Base-by-base conservation (phyloP, 2,888 invertebrate species). In the Melanotus villosus region DNA sequence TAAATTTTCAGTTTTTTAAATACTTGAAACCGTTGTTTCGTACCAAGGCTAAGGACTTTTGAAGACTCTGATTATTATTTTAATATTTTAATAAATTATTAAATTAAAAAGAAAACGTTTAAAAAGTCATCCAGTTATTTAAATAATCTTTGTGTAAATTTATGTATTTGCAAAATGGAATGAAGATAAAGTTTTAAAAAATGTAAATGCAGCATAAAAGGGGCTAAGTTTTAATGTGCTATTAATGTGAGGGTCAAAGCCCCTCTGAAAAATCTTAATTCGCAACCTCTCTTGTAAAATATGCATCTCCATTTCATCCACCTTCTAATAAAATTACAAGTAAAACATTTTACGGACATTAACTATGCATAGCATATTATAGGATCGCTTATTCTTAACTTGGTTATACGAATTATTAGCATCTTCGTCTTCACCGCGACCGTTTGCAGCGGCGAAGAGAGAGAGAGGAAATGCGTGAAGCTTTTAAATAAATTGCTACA, bases 321-420 rank as follows among this genome's bases (percentile, higher is more conserved):
- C 58, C 52, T 68, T 54, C 56, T 80, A 81, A 81, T 80, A 77
- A 78, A 80, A 81, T 81, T 81, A 80, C 75, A 78, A 78, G 77
- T 78, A 79, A 80, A 80, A 80, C 78, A 80, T 81, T 81, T 81
- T 78, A 80, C 79, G 79, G 77, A 72, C 79, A 81, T 81, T 81
- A 81, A 77, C 69, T 81, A 81, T 81, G 80, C 81, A 81, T 81
- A 80, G 80, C 78, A 76, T 79, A 79, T 81, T 80, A 80, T 75
- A 74, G 72, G 72, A 71, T 73, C 69, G 72, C 74, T 73, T 78
- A 75, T 75, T 77, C 75, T 76, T 65, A 72, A 70, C 69, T 72
- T 65, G 58, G 56, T 70, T 72, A 68, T 70, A 69, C 68, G 58
- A 65, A 65, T 65, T 71, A 64, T 65, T 54, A 32, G 54, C 36